A percentile compares a stretch with the other conserved stretches of the same genome.
These are phyloP conservation scores for Zoanthus solanderi DNA, from an alignment of 92 coral and sea anemone species.

Conservation along the genomic window DNA sequence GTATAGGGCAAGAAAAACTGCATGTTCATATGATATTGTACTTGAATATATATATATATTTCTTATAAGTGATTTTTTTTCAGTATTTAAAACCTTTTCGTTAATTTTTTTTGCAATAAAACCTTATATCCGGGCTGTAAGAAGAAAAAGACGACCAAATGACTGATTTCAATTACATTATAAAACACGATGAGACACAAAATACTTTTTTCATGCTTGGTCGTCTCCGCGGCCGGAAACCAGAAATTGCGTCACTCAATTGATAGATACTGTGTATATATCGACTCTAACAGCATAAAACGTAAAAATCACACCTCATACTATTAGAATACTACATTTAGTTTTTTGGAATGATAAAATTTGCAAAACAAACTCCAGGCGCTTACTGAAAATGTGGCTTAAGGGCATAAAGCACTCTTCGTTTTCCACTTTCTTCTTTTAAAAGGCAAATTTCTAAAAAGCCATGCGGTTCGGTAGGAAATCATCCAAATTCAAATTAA, in stretches of 20 bases:
- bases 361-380: neutral
- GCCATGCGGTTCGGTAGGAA: neutral
- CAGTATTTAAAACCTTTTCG: neutral
- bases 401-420: neutral
- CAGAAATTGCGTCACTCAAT: neutral
- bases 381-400: neutral
- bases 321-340: neutral
- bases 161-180: neutral
- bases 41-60: neutral
- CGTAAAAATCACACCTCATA: neutral
- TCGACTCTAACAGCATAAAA: neutral
- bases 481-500: neutral
- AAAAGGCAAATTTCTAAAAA: neutral
- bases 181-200: neutral
- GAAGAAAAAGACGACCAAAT: neutral
- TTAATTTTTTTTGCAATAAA: too few species aligned
- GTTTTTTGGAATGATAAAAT: neutral
- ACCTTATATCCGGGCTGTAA: neutral
- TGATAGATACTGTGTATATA: neutral
- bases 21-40: neutral
- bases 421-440: neutral
- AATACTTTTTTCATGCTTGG: neutral
- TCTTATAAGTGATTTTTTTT: neutral
- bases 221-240: slow-evolving; percentile 8
- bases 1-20: neutral